Evolutionary conservation across 2,113 vertebrate genomes (phyloP).

Genomic region (Aythya baeri): DNA sequence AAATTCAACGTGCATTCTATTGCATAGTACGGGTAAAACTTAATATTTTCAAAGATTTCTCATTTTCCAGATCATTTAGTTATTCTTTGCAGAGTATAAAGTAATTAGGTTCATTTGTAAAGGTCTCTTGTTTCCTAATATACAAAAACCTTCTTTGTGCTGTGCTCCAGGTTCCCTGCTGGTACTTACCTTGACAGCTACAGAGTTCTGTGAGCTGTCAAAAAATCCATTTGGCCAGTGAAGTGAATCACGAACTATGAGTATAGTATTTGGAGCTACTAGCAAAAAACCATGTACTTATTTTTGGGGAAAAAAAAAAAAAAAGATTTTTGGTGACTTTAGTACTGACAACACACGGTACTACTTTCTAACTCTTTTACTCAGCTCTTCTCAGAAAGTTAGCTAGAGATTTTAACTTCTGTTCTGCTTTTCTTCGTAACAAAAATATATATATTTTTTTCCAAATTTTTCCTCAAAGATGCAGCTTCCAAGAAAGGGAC

Average conservation of each 20-base stretch:
- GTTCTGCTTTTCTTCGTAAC: no score
- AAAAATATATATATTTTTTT: neutral
- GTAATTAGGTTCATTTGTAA: neutral
- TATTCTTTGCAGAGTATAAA: neutral
- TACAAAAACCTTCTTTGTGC: neutral
- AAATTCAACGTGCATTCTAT: neutral
- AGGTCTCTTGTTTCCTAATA: neutral
- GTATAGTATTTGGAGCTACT: neutral
- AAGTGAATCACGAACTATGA: neutral
- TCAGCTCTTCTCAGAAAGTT: neutral
- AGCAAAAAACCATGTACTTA: neutral
- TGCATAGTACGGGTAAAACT: neutral
- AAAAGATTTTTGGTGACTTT: neutral
- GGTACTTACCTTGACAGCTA: neutral
- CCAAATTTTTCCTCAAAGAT: neutral
- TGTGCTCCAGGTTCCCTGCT: neutral
- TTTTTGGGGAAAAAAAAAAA: neutral
- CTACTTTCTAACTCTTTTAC: neutral
- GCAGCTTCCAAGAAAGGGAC: neutral
- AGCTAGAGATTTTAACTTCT: neutral
- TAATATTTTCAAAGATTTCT: neutral
- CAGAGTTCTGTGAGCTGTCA: neutral
- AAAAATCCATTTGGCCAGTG: neutral
- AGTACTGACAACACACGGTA: fast-evolving
- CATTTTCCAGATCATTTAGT: neutral